Evolutionary conservation across 2,888 invertebrate species (phyloP).

Genomic region (Campopleginae sp.): DNA sequence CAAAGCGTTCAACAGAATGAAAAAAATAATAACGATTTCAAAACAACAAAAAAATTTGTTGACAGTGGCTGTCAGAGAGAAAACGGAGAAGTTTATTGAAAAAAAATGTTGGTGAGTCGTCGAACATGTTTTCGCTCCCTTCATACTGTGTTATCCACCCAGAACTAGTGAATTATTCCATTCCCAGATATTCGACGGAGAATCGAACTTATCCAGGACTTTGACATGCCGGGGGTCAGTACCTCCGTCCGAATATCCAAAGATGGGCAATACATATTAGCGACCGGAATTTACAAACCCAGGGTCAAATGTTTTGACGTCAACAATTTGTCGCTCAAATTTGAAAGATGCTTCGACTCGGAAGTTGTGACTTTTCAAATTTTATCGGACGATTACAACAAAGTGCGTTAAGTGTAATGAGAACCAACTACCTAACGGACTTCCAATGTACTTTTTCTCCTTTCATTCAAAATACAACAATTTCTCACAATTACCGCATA

Average conservation of each 20-base stretch:
- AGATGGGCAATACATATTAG: slow-evolving; percentile 96
- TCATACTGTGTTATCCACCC: background rate
- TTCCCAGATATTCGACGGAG: slow-evolving; percentile 91
- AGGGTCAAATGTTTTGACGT: slow-evolving; percentile 98
- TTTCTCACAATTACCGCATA: background rate
- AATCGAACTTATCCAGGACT: slow-evolving; percentile 99
- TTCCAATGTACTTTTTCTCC: background rate
- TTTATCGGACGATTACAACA: slow-evolving; percentile 97
- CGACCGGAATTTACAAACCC: slow-evolving; percentile 98
- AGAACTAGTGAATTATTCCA: slow-evolving; percentile 13
- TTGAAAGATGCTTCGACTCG: slow-evolving; percentile 98
- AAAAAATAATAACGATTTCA: slow-evolving; percentile 18
- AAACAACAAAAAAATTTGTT: slow-evolving; percentile 71
- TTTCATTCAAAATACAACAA: background rate
- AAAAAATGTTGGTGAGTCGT: slow-evolving; percentile 90
- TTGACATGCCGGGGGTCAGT: slow-evolving; percentile 99
- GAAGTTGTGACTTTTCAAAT: slow-evolving; percentile 97
- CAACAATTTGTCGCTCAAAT: slow-evolving; percentile 97
- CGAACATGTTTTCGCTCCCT: background rate
- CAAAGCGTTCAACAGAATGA: no score
- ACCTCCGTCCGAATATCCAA: slow-evolving; percentile 92
- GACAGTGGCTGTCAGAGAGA: slow-evolving; percentile 94
- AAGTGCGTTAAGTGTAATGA: slow-evolving; percentile 86
- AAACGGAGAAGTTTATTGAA: slow-evolving; percentile 92
- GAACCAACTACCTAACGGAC: background rate